Percentiles rank a stretch among this genome's conserved stretches.
These are phyloP conservation scores for Bubo bubo DNA, from an alignment of 2,113 vertebrate species.

Conservation along the genomic window DNA sequence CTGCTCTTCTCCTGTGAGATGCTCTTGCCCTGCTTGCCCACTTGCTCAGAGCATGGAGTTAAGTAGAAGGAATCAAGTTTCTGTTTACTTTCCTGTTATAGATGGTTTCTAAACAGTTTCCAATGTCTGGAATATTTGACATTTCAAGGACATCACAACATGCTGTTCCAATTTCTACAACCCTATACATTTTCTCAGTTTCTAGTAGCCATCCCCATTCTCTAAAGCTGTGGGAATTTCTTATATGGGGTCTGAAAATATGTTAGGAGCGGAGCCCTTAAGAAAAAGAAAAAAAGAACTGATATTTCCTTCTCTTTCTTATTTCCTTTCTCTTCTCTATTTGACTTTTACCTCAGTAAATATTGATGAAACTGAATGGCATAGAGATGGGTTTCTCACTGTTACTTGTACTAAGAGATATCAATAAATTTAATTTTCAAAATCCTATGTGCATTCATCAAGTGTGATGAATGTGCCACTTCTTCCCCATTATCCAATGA, in stretches of 20 bases:
- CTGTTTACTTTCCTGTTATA: neutral
- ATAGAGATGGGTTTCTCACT: neutral
- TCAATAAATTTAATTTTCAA: neutral
- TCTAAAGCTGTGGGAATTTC: neutral
- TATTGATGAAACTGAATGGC: neutral
- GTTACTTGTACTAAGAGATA: neutral
- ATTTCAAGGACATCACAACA: neutral
- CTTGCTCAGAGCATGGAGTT: neutral
- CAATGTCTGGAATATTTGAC: neutral
- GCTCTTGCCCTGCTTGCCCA: neutral
- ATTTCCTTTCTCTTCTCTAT: neutral
- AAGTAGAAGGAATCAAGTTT: neutral
- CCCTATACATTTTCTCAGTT: neutral
- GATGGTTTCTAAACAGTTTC: neutral
- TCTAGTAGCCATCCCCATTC: neutral
- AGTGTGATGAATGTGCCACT: neutral
- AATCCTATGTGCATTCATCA: neutral
- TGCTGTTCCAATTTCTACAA: neutral
- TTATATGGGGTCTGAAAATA: neutral
- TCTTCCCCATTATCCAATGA: neutral
- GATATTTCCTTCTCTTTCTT: neutral
- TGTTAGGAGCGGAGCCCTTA: rapidly evolving
- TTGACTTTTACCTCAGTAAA: neutral
- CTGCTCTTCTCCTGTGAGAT: neutral
- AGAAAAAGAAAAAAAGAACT: neutral